Conservation (phyloP, 2,888 invertebrate genomes). For the Platycheirus rosarum region DNA sequence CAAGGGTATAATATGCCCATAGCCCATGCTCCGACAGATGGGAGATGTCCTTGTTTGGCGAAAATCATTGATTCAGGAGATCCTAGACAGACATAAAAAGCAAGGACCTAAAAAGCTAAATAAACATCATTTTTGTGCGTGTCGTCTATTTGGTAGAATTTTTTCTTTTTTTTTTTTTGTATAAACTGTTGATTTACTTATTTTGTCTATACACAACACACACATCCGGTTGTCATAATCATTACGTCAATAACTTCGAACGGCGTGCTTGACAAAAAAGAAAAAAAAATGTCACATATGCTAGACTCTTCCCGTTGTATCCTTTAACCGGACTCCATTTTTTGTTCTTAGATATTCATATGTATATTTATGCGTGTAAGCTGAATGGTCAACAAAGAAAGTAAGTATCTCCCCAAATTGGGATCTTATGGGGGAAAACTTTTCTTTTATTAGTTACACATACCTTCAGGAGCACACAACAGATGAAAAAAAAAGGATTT, state of each 20-base stretch:
- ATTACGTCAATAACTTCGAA: slow-evolving; percentile 44
- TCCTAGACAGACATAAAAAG: slow-evolving; percentile 6
- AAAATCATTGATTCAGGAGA: slow-evolving; percentile 13
- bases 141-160: slow-evolving; percentile 47
- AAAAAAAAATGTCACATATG: slow-evolving; percentile 35
- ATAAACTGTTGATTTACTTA: slow-evolving; percentile 68
- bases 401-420: slow-evolving; percentile 11
- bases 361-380: slow-evolving; percentile 20
- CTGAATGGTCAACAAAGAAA: slow-evolving; percentile 19
- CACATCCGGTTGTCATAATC: slow-evolving; percentile 52
- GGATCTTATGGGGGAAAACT: slow-evolving; percentile 9
- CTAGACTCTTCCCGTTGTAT: background rate
- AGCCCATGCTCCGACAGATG: too few species aligned
- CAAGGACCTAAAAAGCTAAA: slow-evolving; percentile 12
- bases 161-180: too few species aligned
- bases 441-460: slow-evolving; percentile 14
- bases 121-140: slow-evolving; percentile 29
- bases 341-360: slow-evolving; percentile 10
- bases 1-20: background rate
- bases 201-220: slow-evolving; percentile 48
- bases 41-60: background rate
- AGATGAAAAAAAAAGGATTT: slow-evolving; percentile 12
- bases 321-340: slow-evolving; percentile 15
- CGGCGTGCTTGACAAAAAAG: slow-evolving; percentile 28
- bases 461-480: slow-evolving; percentile 1